Base-by-base conservation (phyloP, 2,888 invertebrate species). In the Yponomeuta malinellus region DNA sequence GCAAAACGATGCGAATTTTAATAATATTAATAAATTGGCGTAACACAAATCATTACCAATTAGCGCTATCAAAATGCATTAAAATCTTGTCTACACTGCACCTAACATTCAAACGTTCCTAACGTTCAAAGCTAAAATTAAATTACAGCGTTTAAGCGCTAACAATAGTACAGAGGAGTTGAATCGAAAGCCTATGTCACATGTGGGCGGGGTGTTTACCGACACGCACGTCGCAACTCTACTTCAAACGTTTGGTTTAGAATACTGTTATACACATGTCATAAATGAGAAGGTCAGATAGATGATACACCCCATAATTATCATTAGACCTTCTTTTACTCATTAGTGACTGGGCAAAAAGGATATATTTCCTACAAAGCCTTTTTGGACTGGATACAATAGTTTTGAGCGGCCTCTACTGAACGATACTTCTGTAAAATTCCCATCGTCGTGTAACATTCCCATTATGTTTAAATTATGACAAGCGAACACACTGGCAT, bases 171-270 rank as follows among this genome's bases (percentile, higher is more conserved):
- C 15, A 59, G 52, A 3, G 5, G 15, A 59, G 52, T 59, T 59
- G 15, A 59, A 15, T 2, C 52, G 12, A 12, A 4, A 12, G 52
- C 52, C 52, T 15, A 9, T 65, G 65, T 65, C 73, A 71, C 72
- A 72, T 76, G 82, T 82, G 78, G 82, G 82, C 80, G 78, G 79
- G 75, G 71, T 83, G 75, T 76, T 74, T 76, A 76, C 76, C 72
- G 75, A 76, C 74, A 77, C 66, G 48, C 48, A 71, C 33, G 9
- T 29, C 52, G 52, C 15, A 3, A 15, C 52, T 15, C 15, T 15
- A 15, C 15, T 59, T 59, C 1, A 12, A 59, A 59, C 52, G 52
- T 59, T 59, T 1, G 52, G 12, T 12, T 59, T 59, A 15, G 12
- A 52, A 52, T 8, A 15, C 52, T 15, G 52, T 59, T 15, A 12